Evolutionary conservation across 2,113 vertebrate genomes (phyloP).

Genomic region (Morone saxatilis): DNA sequence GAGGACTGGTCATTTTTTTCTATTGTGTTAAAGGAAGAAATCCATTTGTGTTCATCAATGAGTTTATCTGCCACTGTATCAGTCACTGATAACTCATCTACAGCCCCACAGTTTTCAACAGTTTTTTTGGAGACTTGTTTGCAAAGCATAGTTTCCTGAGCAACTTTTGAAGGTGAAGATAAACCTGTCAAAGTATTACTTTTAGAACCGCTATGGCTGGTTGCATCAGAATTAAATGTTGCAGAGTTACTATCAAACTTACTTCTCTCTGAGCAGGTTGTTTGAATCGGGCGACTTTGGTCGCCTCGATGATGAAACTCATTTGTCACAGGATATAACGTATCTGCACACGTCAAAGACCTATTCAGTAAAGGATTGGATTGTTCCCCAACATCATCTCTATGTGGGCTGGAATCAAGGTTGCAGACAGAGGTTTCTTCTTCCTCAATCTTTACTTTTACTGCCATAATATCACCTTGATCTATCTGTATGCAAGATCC

Average conservation of each 20-base stretch:
- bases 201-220: background rate
- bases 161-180: slow-evolving; percentile 18
- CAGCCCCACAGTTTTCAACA: slow-evolving; percentile 27
- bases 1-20: slow-evolving; percentile 12
- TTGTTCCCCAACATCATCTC: slow-evolving; percentile 26
- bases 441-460: slow-evolving; percentile 78
- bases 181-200: slow-evolving; percentile 18
- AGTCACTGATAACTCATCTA: slow-evolving; percentile 15
- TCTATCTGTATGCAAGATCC: slow-evolving; percentile 56
- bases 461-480: slow-evolving; percentile 71
- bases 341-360: slow-evolving; percentile 23
- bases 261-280: slow-evolving; percentile 17
- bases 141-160: slow-evolving; percentile 25
- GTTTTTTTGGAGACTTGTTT: slow-evolving; percentile 20
- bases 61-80: background rate
- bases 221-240: slow-evolving; percentile 15
- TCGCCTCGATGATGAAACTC: background rate
- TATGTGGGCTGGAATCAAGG: slow-evolving; percentile 36
- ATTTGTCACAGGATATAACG: slow-evolving; percentile 26
- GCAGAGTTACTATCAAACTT: slow-evolving; percentile 7
- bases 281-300: slow-evolving; percentile 26
- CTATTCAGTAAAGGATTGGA: slow-evolving; percentile 16
- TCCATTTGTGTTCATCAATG: slow-evolving; percentile 20
- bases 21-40: background rate
- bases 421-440: slow-evolving; percentile 74